These are phyloP conservation scores for Amphilophus citrinellus DNA, from an alignment of 2,113 vertebrate genomes.

Conservation along the genomic window DNA sequence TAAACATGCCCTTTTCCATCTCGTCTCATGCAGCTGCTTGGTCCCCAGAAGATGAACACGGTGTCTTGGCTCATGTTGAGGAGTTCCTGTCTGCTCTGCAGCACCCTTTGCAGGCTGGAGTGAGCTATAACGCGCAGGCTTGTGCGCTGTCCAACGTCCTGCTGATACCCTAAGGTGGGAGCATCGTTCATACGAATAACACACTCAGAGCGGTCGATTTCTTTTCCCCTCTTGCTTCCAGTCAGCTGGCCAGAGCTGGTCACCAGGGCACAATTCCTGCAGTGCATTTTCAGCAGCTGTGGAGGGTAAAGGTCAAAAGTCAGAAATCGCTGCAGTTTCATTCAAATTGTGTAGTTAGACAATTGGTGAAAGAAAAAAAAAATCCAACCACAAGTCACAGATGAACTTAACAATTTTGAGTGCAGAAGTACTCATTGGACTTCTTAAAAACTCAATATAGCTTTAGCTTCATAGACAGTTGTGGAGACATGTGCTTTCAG, in stretches of 20 bases:
- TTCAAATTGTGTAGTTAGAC: background rate
- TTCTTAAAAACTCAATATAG: background rate
- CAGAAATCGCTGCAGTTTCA: background rate
- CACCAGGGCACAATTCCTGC: conserved; percentile 87
- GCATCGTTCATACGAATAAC: conserved; percentile 96
- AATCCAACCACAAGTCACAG: background rate
- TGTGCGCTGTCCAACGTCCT: conserved; percentile 87
- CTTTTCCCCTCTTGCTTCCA: conserved; percentile 80
- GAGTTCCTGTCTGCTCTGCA: conserved; percentile 86
- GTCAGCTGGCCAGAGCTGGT: conserved; percentile 92
- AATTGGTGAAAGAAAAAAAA: background rate
- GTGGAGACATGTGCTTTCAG: too few species aligned
- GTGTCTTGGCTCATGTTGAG: conserved; percentile 89
- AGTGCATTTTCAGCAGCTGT: conserved; percentile 91
- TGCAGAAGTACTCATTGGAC: too few species aligned
- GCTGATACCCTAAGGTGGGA: conserved; percentile 82
- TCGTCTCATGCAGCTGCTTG: conserved; percentile 90
- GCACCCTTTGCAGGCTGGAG: conserved; percentile 91
- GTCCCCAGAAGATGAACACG: conserved; percentile 95
- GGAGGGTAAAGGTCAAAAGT: conserved; percentile 17
- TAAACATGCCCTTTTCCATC: conserved; percentile 91
- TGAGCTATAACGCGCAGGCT: conserved; percentile 91
- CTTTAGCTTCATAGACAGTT: too few species aligned
- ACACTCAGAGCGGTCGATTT: conserved; percentile 87
- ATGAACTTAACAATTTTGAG: background rate